Conservation (phyloP, 2,888 invertebrate species). For the Pheosia gnoma region DNA sequence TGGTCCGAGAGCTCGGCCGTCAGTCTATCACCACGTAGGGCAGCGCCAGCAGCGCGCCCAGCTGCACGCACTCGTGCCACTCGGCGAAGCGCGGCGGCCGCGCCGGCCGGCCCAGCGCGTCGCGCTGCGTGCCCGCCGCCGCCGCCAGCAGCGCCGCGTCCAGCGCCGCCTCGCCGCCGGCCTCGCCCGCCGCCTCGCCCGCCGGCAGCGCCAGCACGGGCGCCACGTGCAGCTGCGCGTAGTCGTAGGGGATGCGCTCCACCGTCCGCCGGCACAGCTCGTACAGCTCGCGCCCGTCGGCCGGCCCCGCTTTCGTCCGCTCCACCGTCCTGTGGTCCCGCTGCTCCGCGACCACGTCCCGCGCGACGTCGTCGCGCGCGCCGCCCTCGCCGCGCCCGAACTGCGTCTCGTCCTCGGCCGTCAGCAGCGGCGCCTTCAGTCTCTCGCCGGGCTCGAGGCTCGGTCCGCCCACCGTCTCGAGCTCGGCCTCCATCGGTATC, state of each 20-base stretch:
- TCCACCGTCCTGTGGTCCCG: slow-evolving; percentile 73
- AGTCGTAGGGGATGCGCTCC: slow-evolving; percentile 52
- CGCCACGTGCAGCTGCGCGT: slow-evolving; percentile 53
- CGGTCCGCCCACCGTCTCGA: slow-evolving; percentile 47
- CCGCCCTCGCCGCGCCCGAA: slow-evolving; percentile 27
- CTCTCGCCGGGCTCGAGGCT: slow-evolving; percentile 64
- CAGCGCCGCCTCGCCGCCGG: slow-evolving; percentile 26
- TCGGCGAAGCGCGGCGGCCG: slow-evolving; percentile 88
- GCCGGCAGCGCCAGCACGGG: slow-evolving; percentile 51
- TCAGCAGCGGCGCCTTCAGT: slow-evolving; percentile 62
- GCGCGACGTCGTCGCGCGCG: slow-evolving; percentile 30
- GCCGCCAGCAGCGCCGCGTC: slow-evolving; percentile 24
- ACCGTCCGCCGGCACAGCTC: slow-evolving; percentile 45
- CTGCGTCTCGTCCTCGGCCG: slow-evolving; percentile 54
- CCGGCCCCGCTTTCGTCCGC: slow-evolving; percentile 63
- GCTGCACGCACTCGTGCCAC: slow-evolving; percentile 95
- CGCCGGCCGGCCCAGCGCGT: slow-evolving; percentile 58
- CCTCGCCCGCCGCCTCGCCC: slow-evolving; percentile 21
- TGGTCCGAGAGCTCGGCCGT: slow-evolving; percentile 45
- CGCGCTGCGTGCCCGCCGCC: slow-evolving; percentile 32
- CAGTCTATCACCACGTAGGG: slow-evolving; percentile 98
- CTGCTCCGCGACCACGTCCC: slow-evolving; percentile 26
- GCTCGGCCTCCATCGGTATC: no score
- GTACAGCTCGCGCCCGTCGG: slow-evolving; percentile 59
- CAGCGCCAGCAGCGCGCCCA: slow-evolving; percentile 95